A percentile compares a stretch with the other conserved stretches of the same genome.
These are phyloP conservation scores for Leptinotarsa defecta DNA, from an alignment of 1,140 invertebrate genomes.

Conservation along the genomic window DNA sequence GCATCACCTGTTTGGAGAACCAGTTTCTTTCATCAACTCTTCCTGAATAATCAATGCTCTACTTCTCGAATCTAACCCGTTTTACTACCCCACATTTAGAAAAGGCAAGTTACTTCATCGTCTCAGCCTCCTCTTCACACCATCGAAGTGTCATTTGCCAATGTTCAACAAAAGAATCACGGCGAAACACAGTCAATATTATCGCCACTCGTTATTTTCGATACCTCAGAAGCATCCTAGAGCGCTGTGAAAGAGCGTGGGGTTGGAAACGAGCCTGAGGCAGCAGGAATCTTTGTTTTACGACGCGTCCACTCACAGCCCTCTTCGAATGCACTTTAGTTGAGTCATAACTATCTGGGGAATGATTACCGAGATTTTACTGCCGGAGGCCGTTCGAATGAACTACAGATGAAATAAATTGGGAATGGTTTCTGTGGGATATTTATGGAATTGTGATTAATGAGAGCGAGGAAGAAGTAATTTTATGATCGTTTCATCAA, in stretches of 20 bases:
- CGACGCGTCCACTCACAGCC: slow-evolving; percentile 39
- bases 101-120: neutral
- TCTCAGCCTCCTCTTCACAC: neutral
- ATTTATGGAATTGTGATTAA: neutral
- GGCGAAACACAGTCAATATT: slow-evolving; percentile 2
- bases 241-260: neutral
- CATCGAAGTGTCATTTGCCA: neutral
- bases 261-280: slow-evolving; percentile 29
- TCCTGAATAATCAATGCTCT: too few relatives aligned
- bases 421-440: neutral
- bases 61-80: too few relatives aligned
- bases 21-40: too few relatives aligned
- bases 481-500: too few relatives aligned
- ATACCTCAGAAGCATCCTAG: neutral
- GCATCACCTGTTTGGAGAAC: too few relatives aligned
- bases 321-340: slow-evolving; percentile 37
- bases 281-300: slow-evolving; percentile 40
- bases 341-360: slow-evolving; percentile 42
- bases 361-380: slow-evolving; percentile 43
- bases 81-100: neutral
- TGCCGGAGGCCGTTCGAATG: slow-evolving; percentile 21
- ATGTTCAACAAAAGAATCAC: neutral
- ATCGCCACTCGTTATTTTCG: neutral
- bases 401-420: neutral
- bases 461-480: neutral